A percentile compares a stretch with the other conserved stretches of the same genome.
phyloP scores from a whole-genome alignment of 2,888 invertebrate species.

The Xylophagus ater region DNA sequence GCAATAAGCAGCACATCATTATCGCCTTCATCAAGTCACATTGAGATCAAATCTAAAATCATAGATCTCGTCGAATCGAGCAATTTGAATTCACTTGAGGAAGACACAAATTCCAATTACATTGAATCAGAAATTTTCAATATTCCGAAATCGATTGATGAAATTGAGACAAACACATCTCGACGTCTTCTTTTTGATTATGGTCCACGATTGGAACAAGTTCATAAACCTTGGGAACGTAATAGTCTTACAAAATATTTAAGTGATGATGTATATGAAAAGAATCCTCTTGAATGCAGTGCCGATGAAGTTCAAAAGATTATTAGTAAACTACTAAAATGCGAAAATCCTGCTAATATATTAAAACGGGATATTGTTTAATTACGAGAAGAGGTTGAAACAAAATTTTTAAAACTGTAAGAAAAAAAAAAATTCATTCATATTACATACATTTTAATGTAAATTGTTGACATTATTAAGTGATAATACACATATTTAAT shows the following conservation, averaged over 20 bases:
- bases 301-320: constrained; percentile 52
- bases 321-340: constrained; percentile 50
- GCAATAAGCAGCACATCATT: too few species aligned
- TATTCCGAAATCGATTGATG: constrained; percentile 61
- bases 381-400: constrained; percentile 31
- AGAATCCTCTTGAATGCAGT: constrained; percentile 54
- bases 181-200: constrained; percentile 32
- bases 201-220: constrained; percentile 30
- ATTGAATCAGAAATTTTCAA: constrained; percentile 39
- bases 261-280: constrained; percentile 29
- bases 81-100: too few species aligned
- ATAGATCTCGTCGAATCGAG: too few species aligned
- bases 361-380: constrained; percentile 42
- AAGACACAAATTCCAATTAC: background rate
- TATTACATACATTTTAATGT: too few species aligned
- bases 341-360: constrained; percentile 41
- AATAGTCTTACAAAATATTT: constrained; percentile 26
- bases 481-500: too few species aligned
- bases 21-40: too few species aligned
- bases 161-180: constrained; percentile 42
- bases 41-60: too few species aligned
- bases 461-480: too few species aligned
- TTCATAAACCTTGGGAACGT: constrained; percentile 30
- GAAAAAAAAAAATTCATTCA: too few species aligned
- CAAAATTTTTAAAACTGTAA: constrained; percentile 25